Percentiles rank a stretch among this genome's conserved stretches.
Evolutionary conservation across 2,888 invertebrate genomes (phyloP).

Genomic region (Bellardia bayeri): DNA sequence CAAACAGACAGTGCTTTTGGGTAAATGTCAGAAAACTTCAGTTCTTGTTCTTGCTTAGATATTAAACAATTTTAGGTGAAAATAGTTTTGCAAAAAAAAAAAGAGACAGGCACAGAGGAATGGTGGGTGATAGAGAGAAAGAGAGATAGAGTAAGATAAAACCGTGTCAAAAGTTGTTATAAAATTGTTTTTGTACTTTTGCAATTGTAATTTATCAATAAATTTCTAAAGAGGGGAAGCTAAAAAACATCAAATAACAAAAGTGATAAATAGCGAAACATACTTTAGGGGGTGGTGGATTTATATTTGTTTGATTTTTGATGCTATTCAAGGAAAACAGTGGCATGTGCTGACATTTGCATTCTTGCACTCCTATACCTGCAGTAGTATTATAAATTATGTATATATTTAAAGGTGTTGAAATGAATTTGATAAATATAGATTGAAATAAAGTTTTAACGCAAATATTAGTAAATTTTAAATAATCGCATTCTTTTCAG

Average conservation of each 20-base stretch:
- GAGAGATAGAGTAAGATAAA: too few species aligned
- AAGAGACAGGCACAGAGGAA: too few species aligned
- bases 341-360: not conserved
- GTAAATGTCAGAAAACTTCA: constrained; percentile 4
- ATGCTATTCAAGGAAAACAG: too few species aligned
- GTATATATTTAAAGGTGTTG: constrained; percentile 40
- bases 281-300: not conserved
- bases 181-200: constrained; percentile 8
- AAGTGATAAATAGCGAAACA: not conserved
- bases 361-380: not conserved
- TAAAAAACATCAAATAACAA: not conserved
- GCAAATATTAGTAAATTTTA: not conserved
- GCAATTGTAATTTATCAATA: constrained; percentile 38
- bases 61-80: not conserved
- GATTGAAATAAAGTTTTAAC: not conserved
- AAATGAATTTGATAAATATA: constrained; percentile 50
- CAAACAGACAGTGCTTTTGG: not conserved
- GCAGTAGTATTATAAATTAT: constrained; percentile 33
- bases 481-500: not conserved
- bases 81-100: not conserved
- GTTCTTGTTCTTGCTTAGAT: not conserved
- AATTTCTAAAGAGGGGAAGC: not conserved
- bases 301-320: not conserved
- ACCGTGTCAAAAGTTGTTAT: not conserved
- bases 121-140: too few species aligned